Evolutionary conservation across 2,113 vertebrate species (phyloP).

Genomic region (Lamprologus lemairii): DNA sequence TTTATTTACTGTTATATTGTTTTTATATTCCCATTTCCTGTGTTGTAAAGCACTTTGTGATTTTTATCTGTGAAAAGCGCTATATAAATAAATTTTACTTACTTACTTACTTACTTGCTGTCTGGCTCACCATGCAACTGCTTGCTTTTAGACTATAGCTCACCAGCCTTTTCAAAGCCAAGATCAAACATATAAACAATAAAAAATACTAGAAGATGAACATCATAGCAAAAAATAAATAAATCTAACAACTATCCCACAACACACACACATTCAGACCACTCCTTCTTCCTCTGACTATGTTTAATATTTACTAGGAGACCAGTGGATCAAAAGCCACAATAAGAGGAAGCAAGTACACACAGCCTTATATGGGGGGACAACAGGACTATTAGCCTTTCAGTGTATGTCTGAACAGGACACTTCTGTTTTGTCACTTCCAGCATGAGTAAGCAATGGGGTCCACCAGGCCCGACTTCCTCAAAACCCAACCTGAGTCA

Average conservation of each 20-base stretch:
- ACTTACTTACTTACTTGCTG: background rate
- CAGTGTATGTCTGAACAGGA: background rate
- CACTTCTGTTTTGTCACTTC: slow-evolving; percentile 9
- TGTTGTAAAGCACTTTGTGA: no score
- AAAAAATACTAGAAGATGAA: background rate
- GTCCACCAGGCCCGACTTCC: background rate
- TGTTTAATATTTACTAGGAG: background rate
- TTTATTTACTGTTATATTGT: no score
- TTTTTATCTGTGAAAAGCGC: no score
- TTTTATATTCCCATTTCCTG: no score
- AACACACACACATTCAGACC: background rate
- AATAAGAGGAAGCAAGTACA: background rate
- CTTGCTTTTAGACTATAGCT: background rate
- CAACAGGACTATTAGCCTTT: background rate
- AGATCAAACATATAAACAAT: background rate
- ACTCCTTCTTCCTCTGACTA: background rate
- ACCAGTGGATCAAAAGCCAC: background rate
- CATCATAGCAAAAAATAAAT: background rate
- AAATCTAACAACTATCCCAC: background rate
- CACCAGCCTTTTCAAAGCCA: background rate
- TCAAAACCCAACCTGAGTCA: slow-evolving; percentile 10
- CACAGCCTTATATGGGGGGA: background rate
- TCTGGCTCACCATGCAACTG: background rate
- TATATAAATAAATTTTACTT: no score
- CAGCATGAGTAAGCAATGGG: slow-evolving; percentile 20